Percentiles rank a stretch among this genome's conserved stretches.
phyloP scores from a whole-genome alignment of 2,888 invertebrate genomes.

The Tetranychus truncatus region DNA sequence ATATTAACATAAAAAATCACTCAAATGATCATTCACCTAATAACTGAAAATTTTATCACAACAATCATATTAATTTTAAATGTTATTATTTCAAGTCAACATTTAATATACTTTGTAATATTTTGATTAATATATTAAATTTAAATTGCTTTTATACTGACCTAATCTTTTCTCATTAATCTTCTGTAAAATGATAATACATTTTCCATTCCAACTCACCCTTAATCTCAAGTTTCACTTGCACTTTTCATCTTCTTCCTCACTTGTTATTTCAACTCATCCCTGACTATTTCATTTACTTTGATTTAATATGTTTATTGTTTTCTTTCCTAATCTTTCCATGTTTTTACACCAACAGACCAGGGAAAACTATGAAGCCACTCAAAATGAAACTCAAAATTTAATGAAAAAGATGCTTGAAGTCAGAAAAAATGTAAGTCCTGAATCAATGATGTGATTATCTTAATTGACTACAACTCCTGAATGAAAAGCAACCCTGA shows the following conservation, averaged over 20 bases:
- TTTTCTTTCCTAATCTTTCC: constrained; percentile 28
- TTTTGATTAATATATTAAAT: no score
- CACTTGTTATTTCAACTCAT: not conserved
- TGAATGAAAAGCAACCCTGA: not conserved
- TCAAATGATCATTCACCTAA: no score
- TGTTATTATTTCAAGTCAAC: no score
- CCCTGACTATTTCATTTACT: not conserved
- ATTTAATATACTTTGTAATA: no score
- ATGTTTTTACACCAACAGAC: constrained; percentile 44
- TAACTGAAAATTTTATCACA: no score
- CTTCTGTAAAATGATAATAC: no score
- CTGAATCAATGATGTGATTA: not conserved
- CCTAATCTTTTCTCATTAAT: no score
- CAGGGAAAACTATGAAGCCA: constrained; percentile 74
- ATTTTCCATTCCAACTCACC: no score
- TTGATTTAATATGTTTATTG: not conserved
- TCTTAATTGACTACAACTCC: constrained; percentile 2
- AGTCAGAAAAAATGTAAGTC: constrained; percentile 56
- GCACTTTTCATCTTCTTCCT: not conserved
- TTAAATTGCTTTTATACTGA: no score
- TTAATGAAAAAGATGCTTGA: constrained; percentile 95
- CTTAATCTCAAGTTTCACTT: no score
- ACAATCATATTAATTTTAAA: no score
- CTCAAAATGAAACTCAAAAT: constrained; percentile 70
- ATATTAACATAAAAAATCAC: no score